These are phyloP conservation scores for Pentalonia nigronervosa DNA, from an alignment of 1,140 invertebrate genomes.

Conservation along the genomic window DNA sequence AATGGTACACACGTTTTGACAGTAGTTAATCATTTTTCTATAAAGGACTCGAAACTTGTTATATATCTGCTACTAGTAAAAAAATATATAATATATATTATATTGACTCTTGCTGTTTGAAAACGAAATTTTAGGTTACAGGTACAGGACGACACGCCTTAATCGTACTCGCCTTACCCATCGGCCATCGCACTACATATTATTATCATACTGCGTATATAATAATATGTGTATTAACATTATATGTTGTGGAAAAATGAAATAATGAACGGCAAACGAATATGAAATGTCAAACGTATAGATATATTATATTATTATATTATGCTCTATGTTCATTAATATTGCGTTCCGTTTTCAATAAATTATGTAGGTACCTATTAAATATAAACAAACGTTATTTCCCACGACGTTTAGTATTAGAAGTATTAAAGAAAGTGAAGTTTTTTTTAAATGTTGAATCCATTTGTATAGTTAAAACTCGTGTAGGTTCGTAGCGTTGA, in stretches of 20 bases:
- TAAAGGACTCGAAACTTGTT: neutral
- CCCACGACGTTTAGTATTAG: neutral
- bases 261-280: neutral
- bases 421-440: constrained; percentile 3
- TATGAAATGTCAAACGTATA: neutral
- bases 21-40: constrained; percentile 8
- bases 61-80: neutral
- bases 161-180: neutral
- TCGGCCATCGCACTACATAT: neutral
- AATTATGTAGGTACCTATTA: neutral
- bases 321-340: neutral
- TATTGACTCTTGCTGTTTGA: neutral
- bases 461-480: neutral
- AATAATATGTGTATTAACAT: neutral
- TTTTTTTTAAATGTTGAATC: neutral
- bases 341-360: neutral
- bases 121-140: constrained; percentile 24
- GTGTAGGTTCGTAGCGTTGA: neutral
- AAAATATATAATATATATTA: neutral
- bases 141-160: neutral
- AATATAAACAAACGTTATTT: neutral
- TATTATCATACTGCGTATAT: neutral
- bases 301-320: neutral
- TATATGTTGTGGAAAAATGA: neutral
- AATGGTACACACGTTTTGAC: neutral